Evolutionary conservation across 2,797 vertebrate species (phyloP).

Genomic region (Sparus aurata): DNA sequence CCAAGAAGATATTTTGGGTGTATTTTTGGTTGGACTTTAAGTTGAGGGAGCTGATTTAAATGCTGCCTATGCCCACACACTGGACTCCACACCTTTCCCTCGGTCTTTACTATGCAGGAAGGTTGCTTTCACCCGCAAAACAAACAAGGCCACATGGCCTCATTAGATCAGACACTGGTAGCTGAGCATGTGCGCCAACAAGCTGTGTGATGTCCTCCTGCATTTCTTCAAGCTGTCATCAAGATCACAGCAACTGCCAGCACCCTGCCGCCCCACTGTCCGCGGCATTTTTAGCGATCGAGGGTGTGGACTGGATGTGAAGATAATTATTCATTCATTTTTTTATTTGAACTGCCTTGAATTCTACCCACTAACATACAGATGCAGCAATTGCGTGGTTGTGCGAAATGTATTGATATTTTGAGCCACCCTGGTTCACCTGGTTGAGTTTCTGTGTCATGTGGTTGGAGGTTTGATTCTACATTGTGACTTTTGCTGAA

Average conservation of each 20-base stretch:
- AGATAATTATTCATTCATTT: not conserved
- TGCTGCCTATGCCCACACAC: not conserved
- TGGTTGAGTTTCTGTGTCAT: too few relatives aligned
- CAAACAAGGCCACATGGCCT: constrained; percentile 12
- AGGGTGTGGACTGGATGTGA: not conserved
- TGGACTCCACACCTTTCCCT: not conserved
- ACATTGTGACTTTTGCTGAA: too few relatives aligned
- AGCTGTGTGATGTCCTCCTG: constrained; percentile 13
- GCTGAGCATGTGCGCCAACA: not conserved
- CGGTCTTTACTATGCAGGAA: not conserved
- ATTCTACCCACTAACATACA: not conserved
- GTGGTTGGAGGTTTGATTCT: too few relatives aligned
- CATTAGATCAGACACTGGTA: constrained; percentile 19
- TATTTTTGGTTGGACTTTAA: not conserved
- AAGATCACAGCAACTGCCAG: constrained; percentile 21
- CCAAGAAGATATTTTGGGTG: not conserved
- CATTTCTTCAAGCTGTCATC: constrained; percentile 33
- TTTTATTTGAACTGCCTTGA: not conserved
- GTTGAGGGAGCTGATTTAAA: not conserved
- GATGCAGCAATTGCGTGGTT: not conserved
- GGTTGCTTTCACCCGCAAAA: not conserved
- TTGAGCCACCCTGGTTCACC: not conserved
- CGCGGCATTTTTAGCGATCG: constrained; percentile 12
- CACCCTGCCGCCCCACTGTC: constrained; percentile 3
- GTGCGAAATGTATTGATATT: not conserved